phyloP scores from a whole-genome alignment of 2,113 vertebrate species.

The Phalacrocorax carbo region DNA sequence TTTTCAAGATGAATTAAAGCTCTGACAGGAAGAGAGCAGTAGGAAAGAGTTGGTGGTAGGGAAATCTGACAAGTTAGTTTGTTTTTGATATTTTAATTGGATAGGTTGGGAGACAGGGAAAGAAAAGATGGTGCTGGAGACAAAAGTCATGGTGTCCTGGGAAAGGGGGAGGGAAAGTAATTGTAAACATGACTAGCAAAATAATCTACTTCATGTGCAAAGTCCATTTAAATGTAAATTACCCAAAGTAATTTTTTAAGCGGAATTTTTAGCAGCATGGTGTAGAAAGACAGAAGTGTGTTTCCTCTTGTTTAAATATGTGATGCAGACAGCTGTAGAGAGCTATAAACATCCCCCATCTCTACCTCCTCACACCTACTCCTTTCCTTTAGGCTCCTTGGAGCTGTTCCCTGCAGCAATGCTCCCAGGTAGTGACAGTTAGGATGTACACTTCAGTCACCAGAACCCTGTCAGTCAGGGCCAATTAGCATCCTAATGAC shows the following conservation, averaged over 20 bases:
- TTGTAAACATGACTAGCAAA: conserved; percentile 58
- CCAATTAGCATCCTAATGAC: conserved; percentile 66
- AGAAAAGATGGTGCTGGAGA: neutral
- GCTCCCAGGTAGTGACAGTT: conserved; percentile 52
- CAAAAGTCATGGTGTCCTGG: neutral
- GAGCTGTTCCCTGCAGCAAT: conserved; percentile 56
- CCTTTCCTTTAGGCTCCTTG: conserved; percentile 28
- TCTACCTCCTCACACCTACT: conserved; percentile 2
- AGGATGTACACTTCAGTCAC: conserved; percentile 40
- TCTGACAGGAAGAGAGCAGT: neutral
- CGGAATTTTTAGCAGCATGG: conserved; percentile 39
- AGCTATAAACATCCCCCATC: conserved; percentile 1
- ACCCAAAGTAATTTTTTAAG: conserved; percentile 37
- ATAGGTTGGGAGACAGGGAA: neutral
- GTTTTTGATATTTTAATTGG: conserved; percentile 54
- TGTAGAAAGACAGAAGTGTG: conserved; percentile 21
- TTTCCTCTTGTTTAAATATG: conserved; percentile 8
- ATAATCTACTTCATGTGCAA: conserved; percentile 44
- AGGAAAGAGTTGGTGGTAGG: neutral
- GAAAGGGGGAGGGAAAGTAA: neutral
- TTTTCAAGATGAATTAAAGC: neutral
- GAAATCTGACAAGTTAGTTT: conserved; percentile 53
- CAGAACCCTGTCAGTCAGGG: conserved; percentile 54
- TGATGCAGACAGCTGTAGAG: conserved; percentile 29
- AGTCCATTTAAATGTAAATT: conserved; percentile 75